These are phyloP conservation scores for Polia nebulosa DNA, from an alignment of 2,888 invertebrate genomes.

Conservation along the genomic window DNA sequence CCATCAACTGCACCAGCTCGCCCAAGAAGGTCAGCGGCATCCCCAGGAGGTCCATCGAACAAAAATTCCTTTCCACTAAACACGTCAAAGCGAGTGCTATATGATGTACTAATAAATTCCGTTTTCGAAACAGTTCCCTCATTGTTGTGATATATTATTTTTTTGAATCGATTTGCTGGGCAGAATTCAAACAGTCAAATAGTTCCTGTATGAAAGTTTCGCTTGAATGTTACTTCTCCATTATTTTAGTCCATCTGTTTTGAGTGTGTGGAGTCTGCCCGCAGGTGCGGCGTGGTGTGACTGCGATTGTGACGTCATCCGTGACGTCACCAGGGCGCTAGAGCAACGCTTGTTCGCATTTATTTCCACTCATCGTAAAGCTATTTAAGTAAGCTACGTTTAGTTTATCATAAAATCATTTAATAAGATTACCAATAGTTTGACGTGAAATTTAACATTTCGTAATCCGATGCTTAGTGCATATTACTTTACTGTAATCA, in stretches of 20 bases:
- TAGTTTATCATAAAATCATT: conserved; percentile 70
- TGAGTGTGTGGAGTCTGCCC: conserved; percentile 57
- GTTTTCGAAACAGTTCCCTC: conserved; percentile 66
- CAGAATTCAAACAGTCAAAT: conserved; percentile 57
- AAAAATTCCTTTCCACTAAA: conserved; percentile 86
- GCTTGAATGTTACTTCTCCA: conserved; percentile 47
- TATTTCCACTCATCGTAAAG: conserved; percentile 79
- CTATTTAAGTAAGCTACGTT: conserved; percentile 83
- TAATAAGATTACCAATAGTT: conserved; percentile 55
- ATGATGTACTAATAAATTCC: conserved; percentile 67
- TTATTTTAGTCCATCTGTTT: conserved; percentile 50
- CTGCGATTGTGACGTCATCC: conserved; percentile 55
- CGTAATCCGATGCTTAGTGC: conserved; percentile 79
- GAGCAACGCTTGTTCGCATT: conserved; percentile 85
- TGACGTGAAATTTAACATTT: conserved; percentile 80
- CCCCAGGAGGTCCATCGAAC: conserved; percentile 87
- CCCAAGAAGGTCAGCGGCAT: conserved; percentile 88
- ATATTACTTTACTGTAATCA: conserved; percentile 75
- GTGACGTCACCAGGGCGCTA: conserved; percentile 66
- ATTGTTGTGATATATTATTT: conserved; percentile 64
- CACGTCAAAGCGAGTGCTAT: conserved; percentile 87
- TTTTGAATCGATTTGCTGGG: conserved; percentile 45
- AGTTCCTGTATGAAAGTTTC: conserved; percentile 50
- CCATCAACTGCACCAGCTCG: conserved; percentile 85
- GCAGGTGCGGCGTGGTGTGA: conserved; percentile 66